phyloP scores from a whole-genome alignment of 2,113 vertebrate species.

The Neolamprologus brichardi region DNA sequence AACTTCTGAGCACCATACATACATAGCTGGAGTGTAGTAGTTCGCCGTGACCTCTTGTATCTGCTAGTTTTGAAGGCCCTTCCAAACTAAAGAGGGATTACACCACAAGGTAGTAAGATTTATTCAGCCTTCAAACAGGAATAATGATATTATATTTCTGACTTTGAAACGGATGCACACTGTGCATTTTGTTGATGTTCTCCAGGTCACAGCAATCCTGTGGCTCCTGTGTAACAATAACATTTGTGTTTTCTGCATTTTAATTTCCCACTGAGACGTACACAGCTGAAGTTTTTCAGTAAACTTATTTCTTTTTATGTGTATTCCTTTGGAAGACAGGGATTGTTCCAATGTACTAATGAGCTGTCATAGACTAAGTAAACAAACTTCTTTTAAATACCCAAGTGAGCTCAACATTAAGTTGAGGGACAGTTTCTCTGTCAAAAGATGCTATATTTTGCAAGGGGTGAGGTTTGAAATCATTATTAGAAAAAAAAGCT shows the following conservation, averaged over 20 bases:
- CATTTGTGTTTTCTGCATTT: not conserved
- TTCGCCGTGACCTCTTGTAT: not conserved
- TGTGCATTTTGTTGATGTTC: not conserved
- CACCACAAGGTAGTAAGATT: not conserved
- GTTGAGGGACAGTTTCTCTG: not conserved
- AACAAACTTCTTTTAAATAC: not conserved
- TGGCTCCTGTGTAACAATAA: not conserved
- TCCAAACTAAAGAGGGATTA: not conserved
- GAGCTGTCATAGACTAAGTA: not conserved
- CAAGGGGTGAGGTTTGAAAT: not conserved
- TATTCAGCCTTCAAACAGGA: not conserved
- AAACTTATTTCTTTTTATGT: not conserved
- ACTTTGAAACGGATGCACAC: accelerated
- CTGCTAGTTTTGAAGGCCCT: not conserved
- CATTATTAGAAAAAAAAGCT: not conserved
- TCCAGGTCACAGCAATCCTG: not conserved
- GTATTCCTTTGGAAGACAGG: not conserved
- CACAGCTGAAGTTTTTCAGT: not conserved
- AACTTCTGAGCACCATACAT: not conserved
- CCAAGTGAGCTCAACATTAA: not conserved
- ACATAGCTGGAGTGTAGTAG: not conserved
- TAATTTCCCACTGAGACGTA: not conserved
- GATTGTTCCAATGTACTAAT: not conserved
- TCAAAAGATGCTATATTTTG: not conserved
- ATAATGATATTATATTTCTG: not conserved